Evolutionary conservation across 2,888 invertebrate genomes (phyloP).

Genomic region (Drosophila planitibia): DNA sequence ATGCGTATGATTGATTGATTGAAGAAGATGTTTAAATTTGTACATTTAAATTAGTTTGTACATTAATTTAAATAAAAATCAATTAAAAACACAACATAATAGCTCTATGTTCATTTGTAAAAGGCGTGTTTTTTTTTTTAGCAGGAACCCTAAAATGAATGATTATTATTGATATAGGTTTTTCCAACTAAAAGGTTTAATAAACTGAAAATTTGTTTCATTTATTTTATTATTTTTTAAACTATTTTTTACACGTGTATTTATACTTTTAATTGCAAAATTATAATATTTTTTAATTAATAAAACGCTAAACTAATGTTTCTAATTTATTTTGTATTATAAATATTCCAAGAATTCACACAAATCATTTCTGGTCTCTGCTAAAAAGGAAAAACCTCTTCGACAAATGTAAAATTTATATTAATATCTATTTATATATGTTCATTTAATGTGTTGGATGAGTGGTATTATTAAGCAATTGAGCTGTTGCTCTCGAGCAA

Average conservation of each 20-base stretch:
- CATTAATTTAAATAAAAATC: slow-evolving; percentile 82
- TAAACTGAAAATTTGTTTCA: slow-evolving; percentile 14
- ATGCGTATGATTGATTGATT: slow-evolving; percentile 75
- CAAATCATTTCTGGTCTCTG: slow-evolving; percentile 24
- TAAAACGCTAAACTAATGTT: slow-evolving; percentile 50
- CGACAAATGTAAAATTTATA: neutral
- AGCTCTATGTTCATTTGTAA: slow-evolving; percentile 5
- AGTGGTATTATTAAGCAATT: neutral
- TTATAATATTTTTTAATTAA: slow-evolving; percentile 45
- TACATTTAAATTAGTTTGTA: slow-evolving; percentile 83
- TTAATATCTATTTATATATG: neutral
- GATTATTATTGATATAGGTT: slow-evolving; percentile 19
- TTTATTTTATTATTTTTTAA: slow-evolving; percentile 39
- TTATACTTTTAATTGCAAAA: slow-evolving; percentile 36
- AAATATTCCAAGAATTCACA: slow-evolving; percentile 3
- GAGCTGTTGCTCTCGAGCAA: neutral
- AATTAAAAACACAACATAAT: slow-evolving; percentile 67
- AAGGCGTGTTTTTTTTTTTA: slow-evolving; percentile 31
- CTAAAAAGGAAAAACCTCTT: neutral
- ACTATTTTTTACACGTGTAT: slow-evolving; percentile 41
- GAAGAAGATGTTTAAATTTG: slow-evolving; percentile 77
- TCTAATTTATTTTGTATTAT: slow-evolving; percentile 22
- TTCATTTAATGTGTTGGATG: neutral
- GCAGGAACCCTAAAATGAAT: slow-evolving; percentile 38
- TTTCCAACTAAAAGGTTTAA: neutral